A percentile compares a stretch with the other conserved stretches of the same genome.
Evolutionary conservation across 2,113 vertebrate species (phyloP).

Genomic region (Nesogale talazaci): DNA sequence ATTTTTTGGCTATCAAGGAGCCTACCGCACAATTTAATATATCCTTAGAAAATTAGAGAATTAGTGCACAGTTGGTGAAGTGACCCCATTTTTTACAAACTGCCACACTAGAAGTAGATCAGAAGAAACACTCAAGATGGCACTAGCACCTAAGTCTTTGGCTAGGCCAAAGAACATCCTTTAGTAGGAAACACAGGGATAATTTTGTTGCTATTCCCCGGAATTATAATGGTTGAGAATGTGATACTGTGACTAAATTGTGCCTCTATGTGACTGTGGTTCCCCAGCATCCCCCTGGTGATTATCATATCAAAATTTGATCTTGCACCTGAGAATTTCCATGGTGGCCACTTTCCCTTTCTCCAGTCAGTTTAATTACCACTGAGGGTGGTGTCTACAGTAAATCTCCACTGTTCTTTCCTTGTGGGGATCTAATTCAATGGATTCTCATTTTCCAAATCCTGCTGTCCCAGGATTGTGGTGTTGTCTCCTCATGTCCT

Average conservation of each 20-base stretch:
- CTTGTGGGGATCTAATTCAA: background rate
- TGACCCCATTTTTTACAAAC: background rate
- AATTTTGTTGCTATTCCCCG: background rate
- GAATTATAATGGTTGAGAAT: background rate
- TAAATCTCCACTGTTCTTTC: background rate
- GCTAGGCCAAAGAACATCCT: background rate
- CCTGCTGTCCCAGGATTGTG: background rate
- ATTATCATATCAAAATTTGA: background rate
- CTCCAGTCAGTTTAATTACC: background rate
- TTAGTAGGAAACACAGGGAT: background rate
- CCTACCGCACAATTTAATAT: background rate
- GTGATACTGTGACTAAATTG: background rate
- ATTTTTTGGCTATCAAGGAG: background rate
- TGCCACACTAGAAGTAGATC: background rate
- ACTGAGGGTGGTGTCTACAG: background rate
- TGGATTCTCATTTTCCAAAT: background rate
- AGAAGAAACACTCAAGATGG: background rate
- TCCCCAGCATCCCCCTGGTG: background rate
- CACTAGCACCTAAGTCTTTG: background rate
- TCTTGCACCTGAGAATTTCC: background rate
- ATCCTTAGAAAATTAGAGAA: background rate
- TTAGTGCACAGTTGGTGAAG: background rate
- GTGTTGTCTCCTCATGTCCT: background rate
- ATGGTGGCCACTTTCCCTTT: background rate
- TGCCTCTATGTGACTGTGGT: background rate